A percentile compares a stretch with the other conserved stretches of the same genome.
Conservation (phyloP, 35 echinoderm and acorn worm species). For the Heliocidaris erythrogramma region DNA sequence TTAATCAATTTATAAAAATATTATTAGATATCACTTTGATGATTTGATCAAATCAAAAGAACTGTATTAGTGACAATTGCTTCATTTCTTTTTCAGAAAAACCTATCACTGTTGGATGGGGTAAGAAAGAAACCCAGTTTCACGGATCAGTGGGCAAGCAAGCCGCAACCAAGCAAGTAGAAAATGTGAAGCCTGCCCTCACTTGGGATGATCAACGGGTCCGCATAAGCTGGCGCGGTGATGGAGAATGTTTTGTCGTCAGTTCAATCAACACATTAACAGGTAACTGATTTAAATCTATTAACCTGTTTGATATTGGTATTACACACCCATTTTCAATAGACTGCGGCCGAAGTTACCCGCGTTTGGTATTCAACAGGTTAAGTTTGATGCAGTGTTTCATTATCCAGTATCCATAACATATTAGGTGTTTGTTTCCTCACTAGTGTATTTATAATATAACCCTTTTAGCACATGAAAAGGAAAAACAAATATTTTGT, state of each 20-base stretch:
- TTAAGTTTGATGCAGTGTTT: too few relatives aligned
- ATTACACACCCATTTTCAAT: background rate
- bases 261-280: constrained; percentile 67
- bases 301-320: background rate
- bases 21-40: too few relatives aligned
- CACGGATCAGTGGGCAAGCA: constrained; percentile 90
- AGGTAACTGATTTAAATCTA: constrained; percentile 48
- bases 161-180: constrained; percentile 66
- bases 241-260: constrained; percentile 94
- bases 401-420: too few relatives aligned
- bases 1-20: too few relatives aligned
- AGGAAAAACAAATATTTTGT: too few relatives aligned
- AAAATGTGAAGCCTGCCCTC: constrained; percentile 58
- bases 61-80: background rate
- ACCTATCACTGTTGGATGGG: constrained; percentile 96
- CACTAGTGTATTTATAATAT: too few relatives aligned
- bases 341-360: too few relatives aligned
- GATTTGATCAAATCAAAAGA: too few relatives aligned
- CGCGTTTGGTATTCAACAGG: too few relatives aligned
- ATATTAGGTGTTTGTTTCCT: too few relatives aligned
- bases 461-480: too few relatives aligned
- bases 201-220: constrained; percentile 81
- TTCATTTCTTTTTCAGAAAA: constrained; percentile 54
- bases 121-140: constrained; percentile 95
- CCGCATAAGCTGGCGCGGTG: constrained; percentile 86